Conservation (phyloP, 2,888 invertebrate genomes). For the Osedax frankpressi region DNA sequence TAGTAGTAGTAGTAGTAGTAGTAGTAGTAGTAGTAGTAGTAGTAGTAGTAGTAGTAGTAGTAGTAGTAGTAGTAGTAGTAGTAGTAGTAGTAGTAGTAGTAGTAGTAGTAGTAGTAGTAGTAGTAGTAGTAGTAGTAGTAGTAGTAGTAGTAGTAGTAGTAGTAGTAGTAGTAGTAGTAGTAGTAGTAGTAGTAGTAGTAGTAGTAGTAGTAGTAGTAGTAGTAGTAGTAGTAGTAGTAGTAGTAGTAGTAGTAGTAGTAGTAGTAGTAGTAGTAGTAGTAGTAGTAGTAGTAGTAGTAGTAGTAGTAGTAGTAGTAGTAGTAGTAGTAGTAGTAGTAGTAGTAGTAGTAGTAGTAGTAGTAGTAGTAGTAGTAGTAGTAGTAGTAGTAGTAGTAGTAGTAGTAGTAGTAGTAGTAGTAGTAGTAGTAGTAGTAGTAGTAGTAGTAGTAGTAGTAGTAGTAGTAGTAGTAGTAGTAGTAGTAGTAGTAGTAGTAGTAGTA, state of each 20-base stretch:
- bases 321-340: conserved; percentile 14
- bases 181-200: conserved; percentile 11
- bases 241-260: conserved; percentile 9
- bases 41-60: conserved; percentile 11
- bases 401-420: conserved; percentile 14
- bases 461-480: conserved; percentile 13
- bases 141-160: conserved; percentile 14
- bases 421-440: conserved; percentile 14
- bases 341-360: conserved; percentile 7
- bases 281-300: conserved; percentile 15
- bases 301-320: conserved; percentile 10
- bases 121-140: conserved; percentile 11
- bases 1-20: conserved; percentile 12
- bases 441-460: conserved; percentile 14
- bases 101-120: conserved; percentile 13
- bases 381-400: conserved; percentile 14
- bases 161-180: conserved; percentile 12
- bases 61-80: conserved; percentile 8
- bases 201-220: conserved; percentile 8
- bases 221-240: conserved; percentile 4
- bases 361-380: conserved; percentile 9
- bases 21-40: conserved; percentile 13
- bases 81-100: conserved; percentile 9
- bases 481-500: conserved; percentile 14
- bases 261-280: conserved; percentile 9